Conservation (phyloP, 92 coral and sea anemone species). For the Porites evermanni region DNA sequence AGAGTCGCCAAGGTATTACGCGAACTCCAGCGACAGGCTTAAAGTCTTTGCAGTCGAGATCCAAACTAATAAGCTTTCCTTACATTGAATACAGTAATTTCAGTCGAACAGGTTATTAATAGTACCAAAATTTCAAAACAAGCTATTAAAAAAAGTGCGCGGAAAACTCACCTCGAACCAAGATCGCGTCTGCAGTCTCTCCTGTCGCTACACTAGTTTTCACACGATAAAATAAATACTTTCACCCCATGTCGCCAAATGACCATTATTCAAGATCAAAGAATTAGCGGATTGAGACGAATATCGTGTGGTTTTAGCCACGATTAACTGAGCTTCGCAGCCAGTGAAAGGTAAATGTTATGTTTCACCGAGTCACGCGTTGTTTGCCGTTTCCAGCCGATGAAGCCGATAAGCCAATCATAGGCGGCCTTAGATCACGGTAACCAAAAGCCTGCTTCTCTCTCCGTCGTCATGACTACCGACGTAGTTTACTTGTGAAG, state of each 20-base stretch:
- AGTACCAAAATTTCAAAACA: no score
- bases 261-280: not conserved
- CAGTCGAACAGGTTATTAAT: no score
- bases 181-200: not conserved
- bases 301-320: not conserved
- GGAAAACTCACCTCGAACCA: slow-evolving; percentile 3
- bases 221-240: not conserved
- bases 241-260: slow-evolving; percentile 16
- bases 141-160: no score
- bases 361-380: slow-evolving; percentile 8
- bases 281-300: slow-evolving; percentile 3
- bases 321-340: not conserved
- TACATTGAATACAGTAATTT: no score
- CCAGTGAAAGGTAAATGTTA: slow-evolving; percentile 25
- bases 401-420: slow-evolving; percentile 12
- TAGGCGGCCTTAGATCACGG: slow-evolving; percentile 4
- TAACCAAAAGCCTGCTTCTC: slow-evolving; percentile 1
- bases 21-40: not conserved
- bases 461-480: slow-evolving; percentile 35
- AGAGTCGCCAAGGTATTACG: not conserved
- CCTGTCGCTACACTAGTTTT: not conserved
- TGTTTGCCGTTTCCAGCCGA: slow-evolving; percentile 50
- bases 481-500: no score
- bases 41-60: no score
- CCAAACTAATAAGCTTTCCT: no score